Percentiles rank a stretch among this genome's conserved stretches.
phyloP scores from a whole-genome alignment of 2,797 vertebrate species.

The Siniperca obscura region DNA sequence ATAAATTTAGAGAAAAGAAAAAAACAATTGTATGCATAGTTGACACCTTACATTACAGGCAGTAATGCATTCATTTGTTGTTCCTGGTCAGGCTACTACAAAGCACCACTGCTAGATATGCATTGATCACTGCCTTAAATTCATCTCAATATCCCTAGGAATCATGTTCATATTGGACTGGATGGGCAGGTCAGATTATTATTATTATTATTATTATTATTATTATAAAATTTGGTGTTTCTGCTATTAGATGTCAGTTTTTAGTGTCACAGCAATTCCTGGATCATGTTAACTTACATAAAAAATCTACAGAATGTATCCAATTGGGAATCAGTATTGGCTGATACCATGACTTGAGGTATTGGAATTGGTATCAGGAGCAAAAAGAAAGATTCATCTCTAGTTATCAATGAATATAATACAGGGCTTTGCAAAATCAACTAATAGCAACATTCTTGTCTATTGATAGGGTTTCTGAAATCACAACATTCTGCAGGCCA shows the following conservation, averaged over 20 bases:
- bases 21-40: background rate
- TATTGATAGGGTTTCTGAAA: background rate
- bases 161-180: background rate
- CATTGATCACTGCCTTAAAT: background rate
- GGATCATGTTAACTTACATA: background rate
- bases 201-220: background rate
- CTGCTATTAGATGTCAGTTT: background rate
- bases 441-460: background rate
- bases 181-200: background rate
- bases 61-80: background rate
- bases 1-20: conserved; percentile 11
- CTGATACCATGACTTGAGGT: background rate
- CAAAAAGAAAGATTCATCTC: background rate
- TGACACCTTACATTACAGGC: background rate
- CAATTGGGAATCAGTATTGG: background rate
- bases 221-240: background rate
- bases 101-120: background rate
- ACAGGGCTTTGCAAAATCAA: background rate
- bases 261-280: background rate
- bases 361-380: background rate
- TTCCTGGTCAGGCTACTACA: background rate
- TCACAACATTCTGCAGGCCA: background rate
- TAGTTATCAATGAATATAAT: background rate
- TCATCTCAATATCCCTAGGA: background rate
- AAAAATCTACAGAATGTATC: background rate